Percentiles rank a stretch among this genome's conserved stretches.
Conservation (phyloP, 2,888 invertebrate species). For the Tipula confusa region DNA sequence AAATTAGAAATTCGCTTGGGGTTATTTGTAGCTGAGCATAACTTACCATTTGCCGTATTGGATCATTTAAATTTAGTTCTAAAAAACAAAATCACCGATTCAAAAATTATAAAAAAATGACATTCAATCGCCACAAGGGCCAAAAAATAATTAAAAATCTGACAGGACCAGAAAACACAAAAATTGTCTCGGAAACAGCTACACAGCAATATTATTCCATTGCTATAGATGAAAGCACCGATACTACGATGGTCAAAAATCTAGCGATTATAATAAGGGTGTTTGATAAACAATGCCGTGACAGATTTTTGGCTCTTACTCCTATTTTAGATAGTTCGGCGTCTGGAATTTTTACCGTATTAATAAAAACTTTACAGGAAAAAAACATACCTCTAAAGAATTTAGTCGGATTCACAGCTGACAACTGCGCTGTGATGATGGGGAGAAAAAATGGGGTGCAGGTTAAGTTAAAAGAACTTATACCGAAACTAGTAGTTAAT, state of each 20-base stretch:
- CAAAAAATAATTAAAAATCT: slow-evolving; percentile 33
- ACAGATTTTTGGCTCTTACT: slow-evolving; percentile 32
- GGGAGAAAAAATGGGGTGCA: slow-evolving; percentile 33
- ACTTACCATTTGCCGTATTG: slow-evolving; percentile 31
- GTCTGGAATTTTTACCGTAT: neutral
- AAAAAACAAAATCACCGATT: slow-evolving; percentile 30
- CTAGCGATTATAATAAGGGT: slow-evolving; percentile 32
- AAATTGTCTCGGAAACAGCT: slow-evolving; percentile 8
- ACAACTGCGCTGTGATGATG: slow-evolving; percentile 35
- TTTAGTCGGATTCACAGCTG: slow-evolving; percentile 34
- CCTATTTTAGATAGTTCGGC: slow-evolving; percentile 29
- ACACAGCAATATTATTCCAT: slow-evolving; percentile 33
- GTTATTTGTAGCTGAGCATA: slow-evolving; percentile 32
- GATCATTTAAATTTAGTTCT: slow-evolving; percentile 30
- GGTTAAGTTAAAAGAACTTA: slow-evolving; percentile 33
- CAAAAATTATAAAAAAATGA: slow-evolving; percentile 32
- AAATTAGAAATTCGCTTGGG: slow-evolving; percentile 30
- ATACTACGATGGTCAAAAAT: no score
- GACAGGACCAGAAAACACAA: slow-evolving; percentile 32
- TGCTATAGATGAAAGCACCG: slow-evolving; percentile 34
- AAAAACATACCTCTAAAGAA: slow-evolving; percentile 31
- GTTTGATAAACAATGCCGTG: slow-evolving; percentile 30
- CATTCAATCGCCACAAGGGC: slow-evolving; percentile 29
- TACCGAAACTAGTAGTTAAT: neutral
- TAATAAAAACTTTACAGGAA: neutral